Conservation (phyloP, 2,888 invertebrate genomes). For the Agrotis exclamationis region DNA sequence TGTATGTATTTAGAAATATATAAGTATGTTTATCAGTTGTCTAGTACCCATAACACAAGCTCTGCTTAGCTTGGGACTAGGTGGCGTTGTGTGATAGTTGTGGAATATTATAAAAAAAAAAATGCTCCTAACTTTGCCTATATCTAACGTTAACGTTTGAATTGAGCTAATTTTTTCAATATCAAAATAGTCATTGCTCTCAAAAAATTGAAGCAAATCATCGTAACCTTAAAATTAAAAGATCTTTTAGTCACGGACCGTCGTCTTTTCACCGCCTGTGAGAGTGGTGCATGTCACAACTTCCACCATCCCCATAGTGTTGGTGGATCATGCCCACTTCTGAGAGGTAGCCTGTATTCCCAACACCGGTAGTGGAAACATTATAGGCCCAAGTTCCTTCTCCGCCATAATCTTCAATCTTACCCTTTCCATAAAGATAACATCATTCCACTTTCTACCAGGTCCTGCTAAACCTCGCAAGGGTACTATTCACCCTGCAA, state of each 20-base stretch:
- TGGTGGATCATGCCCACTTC: background rate
- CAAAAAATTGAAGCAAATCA: background rate
- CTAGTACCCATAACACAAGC: too few relatives aligned
- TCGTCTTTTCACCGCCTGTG: too few relatives aligned
- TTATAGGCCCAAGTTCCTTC: background rate
- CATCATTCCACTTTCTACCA: slow-evolving; percentile 60
- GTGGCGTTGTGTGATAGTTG: too few relatives aligned
- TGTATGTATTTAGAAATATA: too few relatives aligned
- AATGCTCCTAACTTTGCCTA: too few relatives aligned
- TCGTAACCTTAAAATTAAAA: too few relatives aligned
- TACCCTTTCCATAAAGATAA: background rate
- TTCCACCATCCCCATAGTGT: background rate
- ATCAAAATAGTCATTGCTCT: background rate
- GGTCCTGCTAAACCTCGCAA: slow-evolving; percentile 95
- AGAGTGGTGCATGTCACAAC: too few relatives aligned
- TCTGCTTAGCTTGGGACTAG: too few relatives aligned
- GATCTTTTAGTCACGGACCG: too few relatives aligned
- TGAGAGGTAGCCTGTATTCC: background rate
- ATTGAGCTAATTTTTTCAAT: background rate
- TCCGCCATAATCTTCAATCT: background rate
- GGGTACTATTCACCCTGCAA: slow-evolving; percentile 96
- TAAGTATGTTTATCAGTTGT: too few relatives aligned
- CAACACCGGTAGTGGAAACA: background rate
- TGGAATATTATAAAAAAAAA: too few relatives aligned
- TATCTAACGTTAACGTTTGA: too few relatives aligned